Percentiles rank a stretch among this genome's conserved stretches.
Conservation (phyloP, 1,140 invertebrate species). For the Drosophila sechellia region DNA sequence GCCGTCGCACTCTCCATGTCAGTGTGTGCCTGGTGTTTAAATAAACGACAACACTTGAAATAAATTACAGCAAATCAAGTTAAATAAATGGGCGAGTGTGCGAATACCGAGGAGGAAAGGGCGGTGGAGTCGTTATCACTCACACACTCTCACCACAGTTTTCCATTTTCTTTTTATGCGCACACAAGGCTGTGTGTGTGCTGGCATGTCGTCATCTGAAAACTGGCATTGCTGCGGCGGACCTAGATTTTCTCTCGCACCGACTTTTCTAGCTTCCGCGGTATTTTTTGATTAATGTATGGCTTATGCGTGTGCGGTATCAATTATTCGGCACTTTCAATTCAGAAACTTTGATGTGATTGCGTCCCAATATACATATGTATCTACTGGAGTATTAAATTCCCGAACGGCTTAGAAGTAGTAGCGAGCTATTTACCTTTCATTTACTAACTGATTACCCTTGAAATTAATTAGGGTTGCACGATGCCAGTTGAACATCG, state of each 20-base stretch:
- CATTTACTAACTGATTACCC: too few relatives aligned
- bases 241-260: neutral
- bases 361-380: neutral
- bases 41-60: constrained; percentile 82
- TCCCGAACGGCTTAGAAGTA: neutral
- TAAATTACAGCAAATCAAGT: constrained; percentile 82
- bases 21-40: constrained; percentile 62
- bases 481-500: too few relatives aligned
- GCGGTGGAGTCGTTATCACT: constrained; percentile 44
- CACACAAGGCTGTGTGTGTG: neutral
- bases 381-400: neutral
- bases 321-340: constrained; percentile 24
- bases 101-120: constrained; percentile 32
- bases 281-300: constrained; percentile 1
- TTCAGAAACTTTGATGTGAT: neutral
- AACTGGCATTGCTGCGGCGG: neutral
- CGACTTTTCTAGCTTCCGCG: neutral
- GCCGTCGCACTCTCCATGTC: constrained; percentile 12
- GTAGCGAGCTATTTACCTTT: too few relatives aligned
- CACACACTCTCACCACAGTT: constrained; percentile 19
- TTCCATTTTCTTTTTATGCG: constrained; percentile 23
- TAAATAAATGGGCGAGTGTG: constrained; percentile 78
- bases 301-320: constrained; percentile 41
- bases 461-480: too few relatives aligned
- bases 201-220: constrained; percentile 3